These are phyloP conservation scores for Apis cerana DNA, from an alignment of 1,140 invertebrate genomes.

Conservation along the genomic window DNA sequence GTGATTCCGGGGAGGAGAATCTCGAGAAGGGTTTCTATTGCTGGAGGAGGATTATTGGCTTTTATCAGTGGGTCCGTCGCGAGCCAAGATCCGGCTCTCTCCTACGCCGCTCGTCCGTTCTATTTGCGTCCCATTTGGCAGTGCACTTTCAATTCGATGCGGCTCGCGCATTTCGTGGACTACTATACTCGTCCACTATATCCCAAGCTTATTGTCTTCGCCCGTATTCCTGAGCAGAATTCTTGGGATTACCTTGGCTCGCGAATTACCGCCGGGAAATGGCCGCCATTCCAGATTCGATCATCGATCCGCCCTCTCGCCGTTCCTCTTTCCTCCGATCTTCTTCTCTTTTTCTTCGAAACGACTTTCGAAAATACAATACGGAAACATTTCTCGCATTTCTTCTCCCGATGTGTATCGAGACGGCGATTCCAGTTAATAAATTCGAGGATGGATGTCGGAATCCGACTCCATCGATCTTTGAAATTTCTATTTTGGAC, in stretches of 20 bases:
- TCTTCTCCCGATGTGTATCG: too few species aligned
- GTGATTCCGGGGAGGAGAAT: background rate
- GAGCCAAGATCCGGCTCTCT: constrained; percentile 66
- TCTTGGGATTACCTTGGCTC: too few species aligned
- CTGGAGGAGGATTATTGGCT: constrained; percentile 71
- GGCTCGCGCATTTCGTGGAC: constrained; percentile 59
- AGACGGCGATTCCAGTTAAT: too few species aligned
- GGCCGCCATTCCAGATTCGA: too few species aligned
- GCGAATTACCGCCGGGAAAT: too few species aligned
- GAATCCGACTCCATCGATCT: background rate
- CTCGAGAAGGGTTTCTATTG: constrained; percentile 59
- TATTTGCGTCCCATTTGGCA: constrained; percentile 75
- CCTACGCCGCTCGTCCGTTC: constrained; percentile 55
- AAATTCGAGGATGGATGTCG: too few species aligned
- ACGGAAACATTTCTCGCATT: too few species aligned
- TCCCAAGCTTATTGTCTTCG: constrained; percentile 66
- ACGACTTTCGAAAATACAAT: too few species aligned
- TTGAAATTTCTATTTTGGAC: background rate
- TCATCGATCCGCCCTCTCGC: too few species aligned
- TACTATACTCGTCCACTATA: constrained; percentile 53
- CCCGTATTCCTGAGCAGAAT: background rate
- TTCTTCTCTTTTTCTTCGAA: too few species aligned
- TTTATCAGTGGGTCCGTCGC: constrained; percentile 67
- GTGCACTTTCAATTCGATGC: constrained; percentile 67
- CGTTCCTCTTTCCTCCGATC: too few species aligned